Evolutionary conservation across 2,888 invertebrate species (phyloP).

Genomic region (Volucella inanis): DNA sequence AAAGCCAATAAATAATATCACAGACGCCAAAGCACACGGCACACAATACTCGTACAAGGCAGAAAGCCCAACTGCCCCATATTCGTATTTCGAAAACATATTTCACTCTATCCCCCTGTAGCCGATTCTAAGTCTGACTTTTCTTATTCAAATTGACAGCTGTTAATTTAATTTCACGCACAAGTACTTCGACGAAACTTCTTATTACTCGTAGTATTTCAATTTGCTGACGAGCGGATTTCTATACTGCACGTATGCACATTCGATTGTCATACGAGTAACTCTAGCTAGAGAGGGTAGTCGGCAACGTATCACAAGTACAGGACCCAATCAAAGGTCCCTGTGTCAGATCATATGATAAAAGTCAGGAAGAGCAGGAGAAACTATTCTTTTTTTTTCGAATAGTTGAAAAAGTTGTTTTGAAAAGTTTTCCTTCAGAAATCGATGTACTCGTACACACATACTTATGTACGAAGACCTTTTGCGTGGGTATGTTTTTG

Average conservation of each 20-base stretch:
- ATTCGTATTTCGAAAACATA: background rate
- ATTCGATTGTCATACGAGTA: background rate
- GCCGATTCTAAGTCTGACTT: background rate
- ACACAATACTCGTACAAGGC: too few relatives aligned
- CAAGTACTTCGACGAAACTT: slow-evolving; percentile 52
- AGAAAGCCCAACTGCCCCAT: background rate
- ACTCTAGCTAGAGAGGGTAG: background rate
- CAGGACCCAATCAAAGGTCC: slow-evolving; percentile 37
- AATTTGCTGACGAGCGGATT: slow-evolving; percentile 56
- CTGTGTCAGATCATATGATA: slow-evolving; percentile 56
- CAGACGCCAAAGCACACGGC: background rate
- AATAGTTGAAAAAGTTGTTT: slow-evolving; percentile 19
- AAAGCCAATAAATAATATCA: background rate
- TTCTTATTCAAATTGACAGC: slow-evolving; percentile 60
- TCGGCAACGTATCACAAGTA: slow-evolving; percentile 21
- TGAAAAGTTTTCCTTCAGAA: slow-evolving; percentile 31
- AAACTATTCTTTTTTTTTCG: background rate
- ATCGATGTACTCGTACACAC: slow-evolving; percentile 20
- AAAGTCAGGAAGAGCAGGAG: slow-evolving; percentile 33
- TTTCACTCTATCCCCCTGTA: background rate
- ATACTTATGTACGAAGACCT: background rate
- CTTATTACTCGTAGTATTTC: slow-evolving; percentile 42
- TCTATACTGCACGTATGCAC: slow-evolving; percentile 11
- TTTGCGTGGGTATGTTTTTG: too few relatives aligned
- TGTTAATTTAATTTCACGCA: slow-evolving; percentile 66